Conservation (phyloP, 1,140 invertebrate genomes). For the Drosophila melanica region DNA sequence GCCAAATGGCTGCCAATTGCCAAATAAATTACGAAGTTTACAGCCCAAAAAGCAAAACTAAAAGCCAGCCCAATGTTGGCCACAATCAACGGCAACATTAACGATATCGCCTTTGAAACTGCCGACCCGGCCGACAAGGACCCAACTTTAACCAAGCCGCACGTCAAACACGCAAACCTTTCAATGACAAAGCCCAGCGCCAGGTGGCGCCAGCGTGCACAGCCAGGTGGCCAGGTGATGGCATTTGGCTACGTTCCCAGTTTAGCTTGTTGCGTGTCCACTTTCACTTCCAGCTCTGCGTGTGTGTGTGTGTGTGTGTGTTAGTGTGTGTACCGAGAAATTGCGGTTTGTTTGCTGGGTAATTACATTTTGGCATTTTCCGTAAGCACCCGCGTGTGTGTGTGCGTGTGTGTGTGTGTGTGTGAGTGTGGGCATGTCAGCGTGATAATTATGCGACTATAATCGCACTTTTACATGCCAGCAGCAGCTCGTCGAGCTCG, state of each 20-base stretch:
- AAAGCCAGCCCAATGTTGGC: slow-evolving; percentile 39
- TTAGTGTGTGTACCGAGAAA: slow-evolving; percentile 72
- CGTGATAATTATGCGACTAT: slow-evolving; percentile 83
- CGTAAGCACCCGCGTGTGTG: slow-evolving; percentile 32
- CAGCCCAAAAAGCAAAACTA: slow-evolving; percentile 38
- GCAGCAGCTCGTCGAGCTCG: slow-evolving; percentile 26
- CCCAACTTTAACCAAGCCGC: slow-evolving; percentile 51
- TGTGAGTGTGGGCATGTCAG: slow-evolving; percentile 73
- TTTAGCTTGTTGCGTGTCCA: slow-evolving; percentile 80
- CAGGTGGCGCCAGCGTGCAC: slow-evolving; percentile 5
- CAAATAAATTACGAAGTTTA: slow-evolving; percentile 79
- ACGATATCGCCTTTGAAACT: slow-evolving; percentile 78
- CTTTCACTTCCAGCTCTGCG: slow-evolving; percentile 72
- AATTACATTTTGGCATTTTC: slow-evolving; percentile 81
- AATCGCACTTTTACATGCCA: slow-evolving; percentile 82
- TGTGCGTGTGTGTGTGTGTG: slow-evolving; percentile 14
- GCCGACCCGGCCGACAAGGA: slow-evolving; percentile 52
- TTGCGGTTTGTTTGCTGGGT: slow-evolving; percentile 81
- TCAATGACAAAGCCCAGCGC: slow-evolving; percentile 59
- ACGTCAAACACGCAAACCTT: slow-evolving; percentile 75
- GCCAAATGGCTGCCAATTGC: slow-evolving; percentile 69
- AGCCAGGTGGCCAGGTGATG: slow-evolving; percentile 20
- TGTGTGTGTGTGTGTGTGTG: slow-evolving; percentile 28
- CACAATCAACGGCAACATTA: slow-evolving; percentile 79
- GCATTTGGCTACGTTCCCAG: slow-evolving; percentile 51